Evolutionary conservation across 1,140 invertebrate species (phyloP), one percentile per base, ranked within the genome.

Genomic region (Delia radicum): DNA sequence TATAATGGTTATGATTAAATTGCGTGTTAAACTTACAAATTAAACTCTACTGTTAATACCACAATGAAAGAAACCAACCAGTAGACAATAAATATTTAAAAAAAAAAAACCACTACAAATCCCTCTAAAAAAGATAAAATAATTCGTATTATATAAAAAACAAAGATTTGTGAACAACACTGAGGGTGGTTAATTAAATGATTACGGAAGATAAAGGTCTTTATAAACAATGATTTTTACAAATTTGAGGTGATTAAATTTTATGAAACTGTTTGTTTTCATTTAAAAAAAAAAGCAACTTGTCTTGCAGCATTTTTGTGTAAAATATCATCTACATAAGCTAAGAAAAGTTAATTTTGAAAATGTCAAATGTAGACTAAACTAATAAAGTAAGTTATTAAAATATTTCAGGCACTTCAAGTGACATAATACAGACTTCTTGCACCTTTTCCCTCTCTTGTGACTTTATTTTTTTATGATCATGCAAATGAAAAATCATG

Each of bases 11-110:
- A 67, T 67, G 28, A 67, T 67, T 31, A 67, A 31, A 67, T 67
- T 18, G 63, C 63, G 63, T 67, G 63, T 31, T 67, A 67, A 67
- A n/a, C 29, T 67, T 67, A 67, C 63, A 31, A 67, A 67, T 67
- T 67, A 8, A 29, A 67, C 48, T 55, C 48, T 8, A 55, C 37
- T 2, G n/a, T 42, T 15, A 3, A 42, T 42, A 15, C 12, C 12
- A 42, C 7, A 33, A 33, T 0, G 12, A 1, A 5, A 5, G n/a
- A 42, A 10, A 15, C 37, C 37, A 15, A 42, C 37, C 12, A 33
- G 31, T 5, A 42, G n/a, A 42, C 12, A 42, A 42, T 10, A 42
- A 42, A 42, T 1, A 42, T 15, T 15, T 8, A 12, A 42, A 42
- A 42, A 42, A 33, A 8, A 42, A 42, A 42, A 2, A 42, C 1